A percentile compares a stretch with the other conserved stretches of the same genome.
phyloP scores from a whole-genome alignment of 1,140 invertebrate species.

The Saccostrea echinata region DNA sequence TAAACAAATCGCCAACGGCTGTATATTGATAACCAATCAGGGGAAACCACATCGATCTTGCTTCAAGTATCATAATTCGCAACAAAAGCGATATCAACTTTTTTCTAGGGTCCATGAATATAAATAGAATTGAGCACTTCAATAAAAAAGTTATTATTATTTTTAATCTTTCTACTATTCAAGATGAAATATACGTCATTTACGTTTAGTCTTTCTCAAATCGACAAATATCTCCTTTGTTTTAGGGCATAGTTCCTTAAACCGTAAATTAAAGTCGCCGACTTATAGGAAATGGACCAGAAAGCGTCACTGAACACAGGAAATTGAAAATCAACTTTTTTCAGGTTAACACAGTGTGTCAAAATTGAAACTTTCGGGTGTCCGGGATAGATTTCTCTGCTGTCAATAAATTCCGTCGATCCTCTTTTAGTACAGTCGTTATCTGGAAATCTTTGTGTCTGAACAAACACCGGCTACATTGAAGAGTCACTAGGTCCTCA shows the following conservation, averaged over 20 bases:
- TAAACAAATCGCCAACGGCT: neutral
- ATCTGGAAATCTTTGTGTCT: neutral
- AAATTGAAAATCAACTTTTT: constrained; percentile 3
- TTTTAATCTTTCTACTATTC: no score
- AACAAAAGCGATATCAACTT: no score
- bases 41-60: neutral
- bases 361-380: neutral
- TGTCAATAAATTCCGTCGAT: neutral
- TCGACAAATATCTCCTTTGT: no score
- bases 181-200: no score
- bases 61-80: neutral
- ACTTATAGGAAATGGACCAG: no score
- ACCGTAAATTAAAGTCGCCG: no score
- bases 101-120: no score
- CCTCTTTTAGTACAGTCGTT: neutral
- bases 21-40: neutral
- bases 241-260: no score
- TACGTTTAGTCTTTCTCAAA: no score
- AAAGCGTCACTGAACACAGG: neutral
- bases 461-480: neutral
- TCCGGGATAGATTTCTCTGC: neutral
- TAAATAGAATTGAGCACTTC: no score
- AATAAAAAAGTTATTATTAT: no score
- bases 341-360: neutral
- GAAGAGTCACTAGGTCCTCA: no score